These are phyloP conservation scores for Orussus abietinus DNA, from an alignment of 1,140 invertebrate genomes.

Conservation along the genomic window DNA sequence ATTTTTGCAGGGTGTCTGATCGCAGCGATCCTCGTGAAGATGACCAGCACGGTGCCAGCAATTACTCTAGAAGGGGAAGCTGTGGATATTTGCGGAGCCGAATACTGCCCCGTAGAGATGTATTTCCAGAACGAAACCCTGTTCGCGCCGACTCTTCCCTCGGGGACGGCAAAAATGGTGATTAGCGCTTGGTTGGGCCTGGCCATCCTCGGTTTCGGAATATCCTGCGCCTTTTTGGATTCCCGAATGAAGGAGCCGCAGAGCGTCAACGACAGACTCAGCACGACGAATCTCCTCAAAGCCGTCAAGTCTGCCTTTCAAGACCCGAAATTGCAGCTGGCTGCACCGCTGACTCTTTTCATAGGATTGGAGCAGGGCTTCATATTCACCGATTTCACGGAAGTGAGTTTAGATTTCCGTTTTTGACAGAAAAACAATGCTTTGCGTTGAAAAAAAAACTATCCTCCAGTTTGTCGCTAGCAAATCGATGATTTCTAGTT, in stretches of 20 bases:
- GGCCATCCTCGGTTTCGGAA: slow-evolving; percentile 51
- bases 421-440: no score
- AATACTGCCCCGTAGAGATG: slow-evolving; percentile 41
- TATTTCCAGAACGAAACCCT: slow-evolving; percentile 38
- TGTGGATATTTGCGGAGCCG: slow-evolving; percentile 38
- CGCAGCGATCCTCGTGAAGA: slow-evolving; percentile 34
- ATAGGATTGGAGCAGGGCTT: slow-evolving; percentile 72
- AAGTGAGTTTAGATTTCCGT: slow-evolving; percentile 47
- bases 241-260: slow-evolving; percentile 46
- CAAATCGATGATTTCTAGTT: no score
- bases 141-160: slow-evolving; percentile 42
- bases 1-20: slow-evolving; percentile 35
- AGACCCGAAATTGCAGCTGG: slow-evolving; percentile 57
- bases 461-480: neutral
- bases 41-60: slow-evolving; percentile 28
- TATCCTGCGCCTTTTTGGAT: slow-evolving; percentile 56
- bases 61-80: slow-evolving; percentile 20
- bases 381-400: slow-evolving; percentile 68
- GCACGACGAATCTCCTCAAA: slow-evolving; percentile 29
- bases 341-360: slow-evolving; percentile 64
- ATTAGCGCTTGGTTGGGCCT: slow-evolving; percentile 57
- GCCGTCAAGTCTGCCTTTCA: slow-evolving; percentile 47
- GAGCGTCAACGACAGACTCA: slow-evolving; percentile 32
- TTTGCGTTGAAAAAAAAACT: no score
- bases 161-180: slow-evolving; percentile 48